Percentiles rank a stretch among this genome's conserved stretches.
phyloP scores from a whole-genome alignment of 2,113 vertebrate genomes.

The Rhinolophus sinicus region DNA sequence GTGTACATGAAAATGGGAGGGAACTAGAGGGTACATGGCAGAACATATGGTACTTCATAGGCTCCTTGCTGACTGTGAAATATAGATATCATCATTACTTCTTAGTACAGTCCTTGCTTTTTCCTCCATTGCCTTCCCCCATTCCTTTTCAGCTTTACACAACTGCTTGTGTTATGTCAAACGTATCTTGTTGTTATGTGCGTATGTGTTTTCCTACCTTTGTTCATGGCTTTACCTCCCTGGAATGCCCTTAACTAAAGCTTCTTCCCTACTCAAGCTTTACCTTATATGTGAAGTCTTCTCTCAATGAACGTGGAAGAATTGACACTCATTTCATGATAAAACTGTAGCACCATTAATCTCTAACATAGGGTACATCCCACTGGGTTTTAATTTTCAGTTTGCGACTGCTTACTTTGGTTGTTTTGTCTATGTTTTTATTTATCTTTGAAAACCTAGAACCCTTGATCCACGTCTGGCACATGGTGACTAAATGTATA shows the following conservation, averaged over 20 bases:
- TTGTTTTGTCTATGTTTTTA: background rate
- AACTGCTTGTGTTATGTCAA: background rate
- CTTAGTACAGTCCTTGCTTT: background rate
- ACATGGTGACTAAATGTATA: background rate
- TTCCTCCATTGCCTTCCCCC: background rate
- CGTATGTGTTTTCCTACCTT: background rate
- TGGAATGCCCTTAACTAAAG: background rate
- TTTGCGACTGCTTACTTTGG: background rate
- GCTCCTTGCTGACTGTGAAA: background rate
- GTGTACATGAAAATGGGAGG: background rate
- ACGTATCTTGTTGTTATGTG: background rate
- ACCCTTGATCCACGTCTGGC: background rate
- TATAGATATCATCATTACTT: background rate
- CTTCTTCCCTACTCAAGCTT: background rate
- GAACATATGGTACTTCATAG: background rate
- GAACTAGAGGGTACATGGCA: background rate
- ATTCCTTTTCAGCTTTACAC: background rate
- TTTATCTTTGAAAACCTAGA: conserved; percentile 22
- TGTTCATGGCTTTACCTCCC: background rate
- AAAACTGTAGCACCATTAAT: background rate
- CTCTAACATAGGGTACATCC: background rate
- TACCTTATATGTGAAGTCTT: background rate
- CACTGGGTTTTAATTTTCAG: background rate
- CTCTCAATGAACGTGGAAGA: background rate
- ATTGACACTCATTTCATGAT: background rate